Percentiles rank a stretch among this genome's conserved stretches.
phyloP scores from a whole-genome alignment of 2,888 invertebrate genomes.

The Tachystola acroxantha region DNA sequence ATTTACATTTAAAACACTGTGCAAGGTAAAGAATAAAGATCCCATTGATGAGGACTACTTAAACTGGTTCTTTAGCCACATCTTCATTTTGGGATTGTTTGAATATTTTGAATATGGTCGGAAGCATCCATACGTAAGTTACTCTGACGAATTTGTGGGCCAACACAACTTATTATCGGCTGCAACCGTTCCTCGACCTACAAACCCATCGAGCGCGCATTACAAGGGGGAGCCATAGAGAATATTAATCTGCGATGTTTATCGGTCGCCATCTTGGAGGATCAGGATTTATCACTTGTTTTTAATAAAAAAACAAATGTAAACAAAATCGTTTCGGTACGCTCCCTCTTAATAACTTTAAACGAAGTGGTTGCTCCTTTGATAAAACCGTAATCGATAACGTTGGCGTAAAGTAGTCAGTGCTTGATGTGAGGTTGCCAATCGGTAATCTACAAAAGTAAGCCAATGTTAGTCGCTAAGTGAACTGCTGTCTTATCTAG shows the following conservation, averaged over 20 bases:
- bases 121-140: slow-evolving; percentile 29
- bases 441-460: slow-evolving; percentile 5
- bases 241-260: slow-evolving; percentile 45
- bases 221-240: slow-evolving; percentile 39
- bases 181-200: slow-evolving; percentile 62
- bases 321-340: neutral
- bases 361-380: neutral
- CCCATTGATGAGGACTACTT: too few species aligned
- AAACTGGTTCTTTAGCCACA: too few species aligned
- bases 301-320: neutral
- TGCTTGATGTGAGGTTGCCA: too few species aligned
- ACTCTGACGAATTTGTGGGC: slow-evolving; percentile 46
- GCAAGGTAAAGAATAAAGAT: too few species aligned
- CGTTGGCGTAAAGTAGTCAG: too few species aligned
- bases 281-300: slow-evolving; percentile 5
- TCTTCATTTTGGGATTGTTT: too few species aligned
- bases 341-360: slow-evolving; percentile 2
- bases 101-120: slow-evolving; percentile 40
- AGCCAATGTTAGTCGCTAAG: too few species aligned
- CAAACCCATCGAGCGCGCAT: slow-evolving; percentile 44
- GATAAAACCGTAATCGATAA: neutral
- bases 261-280: slow-evolving; percentile 13
- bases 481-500: neutral
- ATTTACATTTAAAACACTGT: too few species aligned
- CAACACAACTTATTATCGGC: slow-evolving; percentile 44